Base-by-base conservation (phyloP, 92 coral and sea anemone genomes). In the Phymanthus crucifer region DNA sequence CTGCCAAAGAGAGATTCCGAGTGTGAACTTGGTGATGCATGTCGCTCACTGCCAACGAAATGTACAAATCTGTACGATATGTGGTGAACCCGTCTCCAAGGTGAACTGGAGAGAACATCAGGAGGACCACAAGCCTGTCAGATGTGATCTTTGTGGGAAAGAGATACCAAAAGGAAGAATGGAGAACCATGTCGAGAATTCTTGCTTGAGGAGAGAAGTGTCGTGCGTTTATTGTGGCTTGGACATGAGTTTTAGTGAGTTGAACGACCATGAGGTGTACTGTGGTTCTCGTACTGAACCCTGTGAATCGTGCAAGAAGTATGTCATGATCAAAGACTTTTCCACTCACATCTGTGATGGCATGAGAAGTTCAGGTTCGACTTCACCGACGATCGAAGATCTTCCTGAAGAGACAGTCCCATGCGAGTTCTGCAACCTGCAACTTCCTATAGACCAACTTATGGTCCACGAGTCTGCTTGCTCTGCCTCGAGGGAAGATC, bases 281-380 rank as follows among this genome's bases (percentile, higher is more conserved):
- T 95, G 99, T 70, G 96, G 97, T 46, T 86, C 95, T 40, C 87
- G 97, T 52, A 93, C 99, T 31, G 99, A 95, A 65, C 64, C 56
- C 47, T 95, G 99, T 79, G 91, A 85, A 33, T 80, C 70, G 27
- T 95, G 99, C 61, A 87, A 76, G 75, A 86, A 77, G 79, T 83
- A 81, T 45, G 87, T 95, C 10, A 77, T 93, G 78, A 58, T 93
- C 12, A 93, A 78, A 78, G 91, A 95, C 57, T 21, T 93, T 57
- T 80, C 85, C 11, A 68, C 69, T 18, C 99, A 95, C 74, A 69
- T 50, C 36, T 89, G 93, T 84, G 77, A 43, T 46, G 27, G 40
- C 56, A 45, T 40, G 0, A 32, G 66, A 0, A n/a, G 50, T 27
- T 7, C 5, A 10, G 18, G 6, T 11, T 61, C 68, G 11, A 58